A percentile compares a stretch with the other conserved stretches of the same genome.
Conservation (phyloP, 2,797 vertebrate genomes). For the Halcyon chelicuti region DNA sequence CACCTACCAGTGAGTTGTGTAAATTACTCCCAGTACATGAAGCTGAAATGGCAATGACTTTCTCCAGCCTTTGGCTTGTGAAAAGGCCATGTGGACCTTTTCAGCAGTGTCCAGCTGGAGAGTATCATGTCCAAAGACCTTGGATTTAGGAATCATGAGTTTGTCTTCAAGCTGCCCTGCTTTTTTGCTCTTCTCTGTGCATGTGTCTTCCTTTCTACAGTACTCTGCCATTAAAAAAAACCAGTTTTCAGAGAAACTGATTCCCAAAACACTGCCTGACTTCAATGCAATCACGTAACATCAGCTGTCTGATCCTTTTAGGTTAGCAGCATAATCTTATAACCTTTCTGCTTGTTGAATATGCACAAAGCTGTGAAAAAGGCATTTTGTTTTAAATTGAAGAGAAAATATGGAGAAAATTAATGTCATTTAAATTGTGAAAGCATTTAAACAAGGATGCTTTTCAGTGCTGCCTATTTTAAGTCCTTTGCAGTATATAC, state of each 20-base stretch:
- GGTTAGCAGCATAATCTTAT: background rate
- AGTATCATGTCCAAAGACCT: background rate
- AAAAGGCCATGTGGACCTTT: background rate
- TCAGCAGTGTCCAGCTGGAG: background rate
- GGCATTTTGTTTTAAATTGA: background rate
- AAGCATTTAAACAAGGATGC: background rate
- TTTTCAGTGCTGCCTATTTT: background rate
- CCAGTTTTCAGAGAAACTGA: background rate
- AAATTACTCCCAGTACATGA: background rate
- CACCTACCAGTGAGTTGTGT: slow-evolving; percentile 8
- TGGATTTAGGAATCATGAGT: background rate
- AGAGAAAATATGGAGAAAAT: background rate
- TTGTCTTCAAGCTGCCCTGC: background rate
- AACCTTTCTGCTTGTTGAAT: background rate
- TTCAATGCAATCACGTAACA: rapidly evolving
- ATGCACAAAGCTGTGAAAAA: background rate
- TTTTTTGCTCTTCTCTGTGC: background rate
- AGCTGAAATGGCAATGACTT: background rate
- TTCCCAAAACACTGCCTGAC: background rate
- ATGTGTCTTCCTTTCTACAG: background rate
- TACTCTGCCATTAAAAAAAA: background rate
- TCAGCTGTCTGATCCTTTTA: background rate
- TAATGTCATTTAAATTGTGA: background rate
- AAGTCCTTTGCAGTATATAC: background rate
- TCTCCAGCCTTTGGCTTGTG: background rate